phyloP scores from a whole-genome alignment of 2,888 invertebrate genomes.

The Cheilosia vulpina region DNA sequence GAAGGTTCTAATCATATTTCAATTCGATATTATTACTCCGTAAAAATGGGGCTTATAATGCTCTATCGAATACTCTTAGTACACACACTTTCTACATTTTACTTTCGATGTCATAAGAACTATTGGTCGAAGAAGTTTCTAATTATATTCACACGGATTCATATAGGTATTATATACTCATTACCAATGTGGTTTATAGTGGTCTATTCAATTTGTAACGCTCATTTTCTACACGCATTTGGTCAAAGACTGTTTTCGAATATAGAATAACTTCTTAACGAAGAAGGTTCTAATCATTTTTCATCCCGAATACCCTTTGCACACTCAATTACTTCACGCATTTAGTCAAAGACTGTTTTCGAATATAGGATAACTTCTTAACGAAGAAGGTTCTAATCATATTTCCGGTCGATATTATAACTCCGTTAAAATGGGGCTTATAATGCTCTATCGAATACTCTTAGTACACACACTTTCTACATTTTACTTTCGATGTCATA shows the following conservation, averaged over 20 bases:
- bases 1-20: neutral
- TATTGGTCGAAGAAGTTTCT: neutral
- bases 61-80: neutral
- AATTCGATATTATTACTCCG: neutral
- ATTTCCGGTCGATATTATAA: neutral
- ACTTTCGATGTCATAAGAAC: neutral
- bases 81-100: neutral
- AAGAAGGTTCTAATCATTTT: no score
- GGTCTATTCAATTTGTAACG: no score
- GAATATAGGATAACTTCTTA: no score
- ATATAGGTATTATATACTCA: neutral
- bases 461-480: neutral
- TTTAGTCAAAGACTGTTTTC: no score
- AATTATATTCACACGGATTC: neutral
- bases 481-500: no score
- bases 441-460: neutral
- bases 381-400: neutral
- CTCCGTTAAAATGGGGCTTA: neutral
- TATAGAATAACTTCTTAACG: neutral
- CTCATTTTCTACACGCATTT: neutral
- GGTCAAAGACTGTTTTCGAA: neutral
- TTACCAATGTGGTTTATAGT: neutral
- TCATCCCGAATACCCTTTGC: no score
- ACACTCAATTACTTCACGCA: no score
- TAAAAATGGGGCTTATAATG: neutral